A percentile compares a stretch with the other conserved stretches of the same genome.
phyloP scores from a whole-genome alignment of 2,113 vertebrate genomes.

The Pelodiscus sinensis region DNA sequence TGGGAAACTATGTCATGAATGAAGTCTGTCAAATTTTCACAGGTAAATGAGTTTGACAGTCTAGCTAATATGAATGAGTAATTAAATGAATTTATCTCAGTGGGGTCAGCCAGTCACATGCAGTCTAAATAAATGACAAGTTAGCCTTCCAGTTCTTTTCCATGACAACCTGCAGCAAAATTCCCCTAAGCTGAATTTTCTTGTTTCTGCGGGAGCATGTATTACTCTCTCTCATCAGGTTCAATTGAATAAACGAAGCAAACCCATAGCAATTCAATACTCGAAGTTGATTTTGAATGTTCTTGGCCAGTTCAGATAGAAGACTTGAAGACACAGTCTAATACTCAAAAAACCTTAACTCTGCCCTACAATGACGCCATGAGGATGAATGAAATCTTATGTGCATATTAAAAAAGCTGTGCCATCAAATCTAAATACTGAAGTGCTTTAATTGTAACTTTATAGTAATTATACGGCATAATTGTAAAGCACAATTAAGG shows the following conservation, averaged over 20 bases:
- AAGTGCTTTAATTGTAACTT: background rate
- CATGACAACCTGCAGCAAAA: background rate
- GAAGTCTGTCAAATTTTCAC: conserved; percentile 52
- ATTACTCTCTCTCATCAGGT: background rate
- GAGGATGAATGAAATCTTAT: background rate
- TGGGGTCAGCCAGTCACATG: background rate
- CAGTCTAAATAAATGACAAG: conserved; percentile 2
- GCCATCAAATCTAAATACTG: background rate
- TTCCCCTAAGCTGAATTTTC: background rate
- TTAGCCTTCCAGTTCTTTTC: conserved; percentile 5
- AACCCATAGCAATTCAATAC: background rate
- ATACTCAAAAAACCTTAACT: background rate
- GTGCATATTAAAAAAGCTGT: background rate
- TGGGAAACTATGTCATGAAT: conserved; percentile 32
- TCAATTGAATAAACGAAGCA: background rate
- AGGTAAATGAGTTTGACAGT: conserved; percentile 34
- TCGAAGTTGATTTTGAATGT: background rate
- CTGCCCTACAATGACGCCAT: background rate
- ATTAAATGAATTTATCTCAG: conserved; percentile 42
- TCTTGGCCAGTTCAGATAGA: background rate
- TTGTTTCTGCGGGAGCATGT: rapidly evolving
- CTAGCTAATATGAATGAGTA: conserved; percentile 24
- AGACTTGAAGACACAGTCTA: background rate
- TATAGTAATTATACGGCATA: background rate
- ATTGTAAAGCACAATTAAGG: background rate